Evolutionary conservation across 2,113 vertebrate species (phyloP).

Genomic region (Callocephalon fimbriatum): DNA sequence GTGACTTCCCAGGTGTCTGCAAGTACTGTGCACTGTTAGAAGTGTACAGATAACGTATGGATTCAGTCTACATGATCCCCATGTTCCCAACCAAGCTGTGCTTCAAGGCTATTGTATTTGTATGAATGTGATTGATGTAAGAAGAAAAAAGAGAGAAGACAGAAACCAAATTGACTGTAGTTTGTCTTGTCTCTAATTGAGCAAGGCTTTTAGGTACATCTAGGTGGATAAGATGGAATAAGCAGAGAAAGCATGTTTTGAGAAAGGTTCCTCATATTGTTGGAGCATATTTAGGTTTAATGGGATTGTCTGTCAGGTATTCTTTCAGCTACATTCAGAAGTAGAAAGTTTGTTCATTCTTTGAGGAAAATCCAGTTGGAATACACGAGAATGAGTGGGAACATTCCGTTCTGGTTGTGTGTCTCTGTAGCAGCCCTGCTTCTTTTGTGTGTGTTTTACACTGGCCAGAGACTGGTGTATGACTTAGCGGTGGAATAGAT

Average conservation of each 20-base stretch:
- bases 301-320: not conserved
- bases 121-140: not conserved
- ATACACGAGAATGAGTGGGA: not conserved
- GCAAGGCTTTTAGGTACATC: not conserved
- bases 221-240: not conserved
- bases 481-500: not conserved
- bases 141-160: not conserved
- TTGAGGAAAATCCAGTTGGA: not conserved
- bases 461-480: not conserved
- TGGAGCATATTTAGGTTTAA: not conserved
- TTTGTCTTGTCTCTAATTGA: not conserved
- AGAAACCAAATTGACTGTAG: not conserved
- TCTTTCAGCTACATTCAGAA: not conserved
- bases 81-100: not conserved
- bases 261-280: not conserved
- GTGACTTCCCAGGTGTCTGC: not conserved
- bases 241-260: not conserved
- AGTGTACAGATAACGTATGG: rapidly evolving
- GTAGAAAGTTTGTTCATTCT: not conserved
- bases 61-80: not conserved
- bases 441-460: not conserved
- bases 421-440: not conserved
- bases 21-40: not conserved
- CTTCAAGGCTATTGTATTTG: not conserved
- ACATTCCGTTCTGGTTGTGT: not conserved